Evolutionary conservation across 2,113 vertebrate species (phyloP), one percentile per base, ranked within the genome.

Genomic region (Myotis brandtii): DNA sequence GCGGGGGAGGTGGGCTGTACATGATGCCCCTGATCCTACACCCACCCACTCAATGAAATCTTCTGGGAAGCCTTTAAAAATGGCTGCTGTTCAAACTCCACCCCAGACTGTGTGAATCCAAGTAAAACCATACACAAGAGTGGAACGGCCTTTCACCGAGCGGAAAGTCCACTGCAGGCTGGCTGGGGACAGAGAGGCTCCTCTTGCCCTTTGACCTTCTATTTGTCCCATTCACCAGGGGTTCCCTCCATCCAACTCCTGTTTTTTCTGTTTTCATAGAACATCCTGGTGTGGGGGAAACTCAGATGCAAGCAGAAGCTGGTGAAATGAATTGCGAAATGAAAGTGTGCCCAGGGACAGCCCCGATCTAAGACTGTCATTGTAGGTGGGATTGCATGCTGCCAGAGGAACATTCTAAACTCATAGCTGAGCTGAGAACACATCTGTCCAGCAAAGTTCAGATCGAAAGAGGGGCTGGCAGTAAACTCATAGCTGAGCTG

Each of bases 401-500:
- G 52, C 52, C 69, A 92, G 50, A 50, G 54, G 43, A 64, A 46
- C 89, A 50, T 66, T 86, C 86, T 70, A n/a, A 83, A 86, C 52
- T 69, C 50, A 56, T 40, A 54, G 56, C 92, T 94, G 79, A 88
- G 59, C 88, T 91, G 54, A 50, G 54, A 73, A 40, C 34, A 11
- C 75, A 69, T 86, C 70, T 76, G 40, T 46, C 72, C 86, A 82
- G 52, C 9, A 50, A 86, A 77, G 48, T 54, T 83, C 70, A 64
- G 21, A 79, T 3, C 25, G 54, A 72, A 95, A 83, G 48, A 67
- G 34, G 32, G 13, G 8, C 62, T 69, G 16, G 40, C 48, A 80
- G 89, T 70, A n/a, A 83, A 86, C 52, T 69, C 50, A 56, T 40
- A 54, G 56, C 92, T 94, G 79, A 88, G 59, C 88, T 91, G 54